Evolutionary conservation across 2,888 invertebrate species (phyloP).

Genomic region (Aporophyla nigra): DNA sequence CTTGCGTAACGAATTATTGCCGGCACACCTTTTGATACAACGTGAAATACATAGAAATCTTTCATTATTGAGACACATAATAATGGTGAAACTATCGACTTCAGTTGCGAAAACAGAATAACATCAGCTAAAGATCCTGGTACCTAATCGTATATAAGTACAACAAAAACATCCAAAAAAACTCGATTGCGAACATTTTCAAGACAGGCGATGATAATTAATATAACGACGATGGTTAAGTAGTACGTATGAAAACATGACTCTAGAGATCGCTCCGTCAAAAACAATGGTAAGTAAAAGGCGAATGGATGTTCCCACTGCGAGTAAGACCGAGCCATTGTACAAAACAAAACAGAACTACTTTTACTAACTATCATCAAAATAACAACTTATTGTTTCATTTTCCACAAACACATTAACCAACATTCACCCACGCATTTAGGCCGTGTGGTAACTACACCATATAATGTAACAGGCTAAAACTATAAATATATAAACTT

Average conservation of each 20-base stretch:
- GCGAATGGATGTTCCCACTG: slow-evolving; percentile 81
- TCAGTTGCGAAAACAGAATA: slow-evolving; percentile 76
- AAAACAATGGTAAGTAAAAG: slow-evolving; percentile 85
- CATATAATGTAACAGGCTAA: slow-evolving; percentile 34
- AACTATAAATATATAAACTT: slow-evolving; percentile 2
- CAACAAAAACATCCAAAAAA: slow-evolving; percentile 23
- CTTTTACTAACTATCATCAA: slow-evolving; percentile 80
- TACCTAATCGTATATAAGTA: slow-evolving; percentile 8
- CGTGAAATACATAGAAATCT: slow-evolving; percentile 86
- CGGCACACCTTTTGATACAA: slow-evolving; percentile 85
- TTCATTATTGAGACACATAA: slow-evolving; percentile 82
- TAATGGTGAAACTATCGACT: slow-evolving; percentile 78
- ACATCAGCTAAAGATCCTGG: slow-evolving; percentile 61
- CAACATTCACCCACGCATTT: slow-evolving; percentile 57
- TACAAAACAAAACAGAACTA: slow-evolving; percentile 75
- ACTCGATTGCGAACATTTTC: slow-evolving; percentile 9
- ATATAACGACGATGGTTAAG: slow-evolving; percentile 49
- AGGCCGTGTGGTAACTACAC: slow-evolving; percentile 42
- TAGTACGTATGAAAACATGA: slow-evolving; percentile 65
- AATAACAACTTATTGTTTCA: slow-evolving; percentile 74
- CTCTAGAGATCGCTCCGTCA: slow-evolving; percentile 67
- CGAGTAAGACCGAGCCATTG: slow-evolving; percentile 76
- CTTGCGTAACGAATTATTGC: slow-evolving; percentile 87
- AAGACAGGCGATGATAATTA: slow-evolving; percentile 46
- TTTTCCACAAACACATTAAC: slow-evolving; percentile 68